A percentile compares a stretch with the other conserved stretches of the same genome.
These are phyloP conservation scores for Eubucco bourcierii DNA, from an alignment of 2,113 vertebrate genomes.

Conservation along the genomic window DNA sequence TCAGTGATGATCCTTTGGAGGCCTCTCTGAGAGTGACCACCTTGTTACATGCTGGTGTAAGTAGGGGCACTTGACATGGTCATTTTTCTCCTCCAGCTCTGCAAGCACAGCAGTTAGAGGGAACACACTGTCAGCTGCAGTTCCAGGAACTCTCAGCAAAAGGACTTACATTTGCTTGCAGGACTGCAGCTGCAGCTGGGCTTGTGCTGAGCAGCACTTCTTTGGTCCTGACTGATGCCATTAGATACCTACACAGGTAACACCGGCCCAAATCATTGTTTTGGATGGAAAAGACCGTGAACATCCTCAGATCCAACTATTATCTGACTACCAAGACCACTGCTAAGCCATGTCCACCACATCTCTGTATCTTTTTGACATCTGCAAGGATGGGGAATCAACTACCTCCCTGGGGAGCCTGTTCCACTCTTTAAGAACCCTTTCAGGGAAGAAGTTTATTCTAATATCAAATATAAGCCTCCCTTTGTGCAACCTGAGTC, in stretches of 20 bases:
- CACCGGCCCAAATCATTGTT: not conserved
- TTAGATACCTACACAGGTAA: not conserved
- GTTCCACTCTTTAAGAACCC: too few relatives aligned
- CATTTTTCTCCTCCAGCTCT: not conserved
- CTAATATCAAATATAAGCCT: too few relatives aligned
- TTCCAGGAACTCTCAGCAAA: not conserved
- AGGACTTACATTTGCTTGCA: not conserved
- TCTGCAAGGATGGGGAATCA: too few relatives aligned
- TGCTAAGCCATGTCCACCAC: too few relatives aligned
- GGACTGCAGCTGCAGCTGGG: not conserved
- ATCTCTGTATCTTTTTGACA: too few relatives aligned
- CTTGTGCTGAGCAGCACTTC: not conserved
- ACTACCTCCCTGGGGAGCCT: too few relatives aligned
- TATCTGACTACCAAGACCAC: not conserved
- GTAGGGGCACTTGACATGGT: not conserved
- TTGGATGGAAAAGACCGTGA: too few relatives aligned
- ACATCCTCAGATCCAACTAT: too few relatives aligned
- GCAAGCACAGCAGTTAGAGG: not conserved
- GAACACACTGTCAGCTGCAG: not conserved
- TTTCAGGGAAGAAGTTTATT: too few relatives aligned
- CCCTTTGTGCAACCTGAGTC: too few relatives aligned
- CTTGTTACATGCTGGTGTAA: not conserved
- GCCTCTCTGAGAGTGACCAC: not conserved
- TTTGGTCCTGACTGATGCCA: not conserved
- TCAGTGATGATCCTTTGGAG: not conserved